Evolutionary conservation across 1,140 invertebrate species (phyloP).

Genomic region (Holcopasites calliopsidis): DNA sequence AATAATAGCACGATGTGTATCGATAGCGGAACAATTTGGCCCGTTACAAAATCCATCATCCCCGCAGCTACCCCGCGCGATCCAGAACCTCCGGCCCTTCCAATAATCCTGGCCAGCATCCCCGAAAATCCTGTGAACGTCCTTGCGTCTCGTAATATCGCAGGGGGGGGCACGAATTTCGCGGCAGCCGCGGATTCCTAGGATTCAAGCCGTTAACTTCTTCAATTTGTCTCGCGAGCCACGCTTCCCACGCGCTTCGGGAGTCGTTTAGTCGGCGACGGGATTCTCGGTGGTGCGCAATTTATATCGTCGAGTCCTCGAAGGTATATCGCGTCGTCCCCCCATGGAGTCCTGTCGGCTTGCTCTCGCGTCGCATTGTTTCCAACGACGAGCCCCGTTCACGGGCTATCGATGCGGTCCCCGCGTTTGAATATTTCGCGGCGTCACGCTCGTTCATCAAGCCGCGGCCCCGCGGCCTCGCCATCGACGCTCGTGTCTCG

Average conservation of each 20-base stretch:
- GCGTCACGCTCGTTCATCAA: slow-evolving; percentile 28
- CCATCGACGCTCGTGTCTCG: background rate
- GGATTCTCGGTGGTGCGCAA: background rate
- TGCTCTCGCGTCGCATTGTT: slow-evolving; percentile 7
- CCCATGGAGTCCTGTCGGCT: too few species aligned
- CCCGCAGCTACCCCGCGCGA: too few species aligned
- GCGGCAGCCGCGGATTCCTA: slow-evolving; percentile 35
- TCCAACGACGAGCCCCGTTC: background rate
- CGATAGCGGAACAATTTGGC: too few species aligned
- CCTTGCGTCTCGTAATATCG: too few species aligned
- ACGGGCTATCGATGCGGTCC: background rate
- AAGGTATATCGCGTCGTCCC: background rate
- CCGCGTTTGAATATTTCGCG: slow-evolving; percentile 25
- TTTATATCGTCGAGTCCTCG: slow-evolving; percentile 9
- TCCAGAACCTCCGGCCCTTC: too few species aligned
- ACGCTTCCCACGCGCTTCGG: slow-evolving; percentile 50
- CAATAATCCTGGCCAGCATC: too few species aligned
- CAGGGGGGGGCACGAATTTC: slow-evolving; percentile 12
- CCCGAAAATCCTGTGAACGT: too few species aligned
- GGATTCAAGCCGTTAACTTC: slow-evolving; percentile 53
- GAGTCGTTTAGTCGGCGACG: slow-evolving; percentile 29
- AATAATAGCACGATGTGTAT: too few species aligned
- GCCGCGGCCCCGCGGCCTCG: background rate
- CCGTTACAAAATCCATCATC: too few species aligned
- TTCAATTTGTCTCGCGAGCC: slow-evolving; percentile 55